phyloP scores from a whole-genome alignment of 2,797 vertebrate genomes.

The Dendrocincla fuliginosa region DNA sequence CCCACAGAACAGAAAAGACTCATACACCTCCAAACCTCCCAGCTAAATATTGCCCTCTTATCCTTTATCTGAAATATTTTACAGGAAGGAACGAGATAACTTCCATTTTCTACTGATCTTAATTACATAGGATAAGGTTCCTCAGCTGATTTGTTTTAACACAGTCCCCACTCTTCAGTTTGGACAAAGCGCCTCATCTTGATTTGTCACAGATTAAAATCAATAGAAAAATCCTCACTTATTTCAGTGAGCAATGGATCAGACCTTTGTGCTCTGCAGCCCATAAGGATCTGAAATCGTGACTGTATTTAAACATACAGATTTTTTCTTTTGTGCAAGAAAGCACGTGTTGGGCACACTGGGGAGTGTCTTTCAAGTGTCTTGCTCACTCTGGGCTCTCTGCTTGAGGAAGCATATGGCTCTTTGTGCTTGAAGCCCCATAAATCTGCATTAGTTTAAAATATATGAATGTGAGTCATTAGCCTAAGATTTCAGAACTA shows the following conservation, averaged over 20 bases:
- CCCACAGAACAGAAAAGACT: background rate
- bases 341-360: background rate
- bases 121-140: background rate
- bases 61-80: background rate
- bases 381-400: background rate
- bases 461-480: constrained; percentile 57
- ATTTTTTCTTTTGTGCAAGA: background rate
- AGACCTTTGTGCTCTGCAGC: background rate
- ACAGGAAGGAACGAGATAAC: background rate
- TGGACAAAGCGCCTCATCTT: background rate
- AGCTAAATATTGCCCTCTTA: background rate
- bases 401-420: constrained; percentile 10
- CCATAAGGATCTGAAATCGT: background rate
- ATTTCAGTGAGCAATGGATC: background rate
- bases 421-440: constrained; percentile 57
- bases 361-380: background rate
- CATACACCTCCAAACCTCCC: background rate
- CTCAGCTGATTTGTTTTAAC: background rate
- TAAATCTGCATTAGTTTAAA: constrained; percentile 71
- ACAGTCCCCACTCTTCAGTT: background rate
- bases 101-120: background rate
- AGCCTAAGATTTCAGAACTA: constrained; percentile 47
- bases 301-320: background rate
- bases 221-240: background rate
- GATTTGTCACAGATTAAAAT: background rate